Evolutionary conservation across 2,113 vertebrate species (phyloP).

Genomic region (Myotis brandtii): DNA sequence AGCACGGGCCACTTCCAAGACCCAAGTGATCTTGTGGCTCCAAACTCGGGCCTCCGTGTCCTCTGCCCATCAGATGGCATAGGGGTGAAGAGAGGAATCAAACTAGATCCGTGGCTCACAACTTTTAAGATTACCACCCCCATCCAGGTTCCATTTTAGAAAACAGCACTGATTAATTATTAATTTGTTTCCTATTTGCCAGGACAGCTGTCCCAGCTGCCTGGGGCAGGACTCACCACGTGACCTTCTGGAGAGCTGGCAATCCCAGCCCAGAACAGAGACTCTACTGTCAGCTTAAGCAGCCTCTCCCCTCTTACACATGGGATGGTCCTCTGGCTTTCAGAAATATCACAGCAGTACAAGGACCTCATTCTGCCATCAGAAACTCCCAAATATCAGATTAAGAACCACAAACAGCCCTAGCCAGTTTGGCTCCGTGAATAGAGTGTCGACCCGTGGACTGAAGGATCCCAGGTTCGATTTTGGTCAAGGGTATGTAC

Average conservation of each 20-base stretch:
- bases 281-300: neutral
- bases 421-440: too few species aligned
- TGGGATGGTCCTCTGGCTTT: neutral
- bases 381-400: neutral
- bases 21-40: neutral
- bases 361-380: neutral
- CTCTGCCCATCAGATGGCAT: neutral
- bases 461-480: too few species aligned
- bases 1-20: neutral
- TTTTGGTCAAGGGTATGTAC: too few species aligned
- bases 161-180: neutral
- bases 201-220: neutral
- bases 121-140: neutral
- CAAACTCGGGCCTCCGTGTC: neutral
- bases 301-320: neutral
- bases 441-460: too few species aligned
- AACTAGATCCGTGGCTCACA: neutral
- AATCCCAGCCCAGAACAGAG: neutral
- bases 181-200: constrained; percentile 7
- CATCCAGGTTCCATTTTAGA: neutral
- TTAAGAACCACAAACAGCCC: neutral
- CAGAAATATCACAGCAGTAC: neutral
- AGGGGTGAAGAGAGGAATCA: neutral
- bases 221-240: neutral
- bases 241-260: neutral